Evolutionary conservation across 2,797 vertebrate genomes (phyloP), one percentile per base, ranked within the genome.

Genomic region (Lacerta bilineata): DNA sequence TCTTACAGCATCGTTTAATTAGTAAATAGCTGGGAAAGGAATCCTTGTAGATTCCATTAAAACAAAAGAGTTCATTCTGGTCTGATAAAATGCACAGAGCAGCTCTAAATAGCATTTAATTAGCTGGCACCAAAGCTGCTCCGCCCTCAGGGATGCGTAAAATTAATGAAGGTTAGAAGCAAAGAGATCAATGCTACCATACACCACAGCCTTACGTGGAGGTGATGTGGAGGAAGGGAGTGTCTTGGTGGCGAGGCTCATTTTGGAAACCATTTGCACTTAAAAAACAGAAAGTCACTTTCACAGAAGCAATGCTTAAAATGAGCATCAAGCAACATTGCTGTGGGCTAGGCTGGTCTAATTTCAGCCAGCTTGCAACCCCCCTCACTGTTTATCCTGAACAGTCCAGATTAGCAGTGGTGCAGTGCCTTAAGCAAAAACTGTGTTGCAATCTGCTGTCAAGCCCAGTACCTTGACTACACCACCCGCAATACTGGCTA

Each of bases 21-120:
- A 93, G 87, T 92, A 95, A 55, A 95, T 93, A 96, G 95, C 69
- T 80, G 17, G 13, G 92, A 87, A 90, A 90, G 95, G 95, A 95
- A 89, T 89, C 69, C 74, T 85, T 77, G 80, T 92, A 94, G 91
- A 92, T 83, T 93, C 93, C 90, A 94, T 96, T 96, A 96, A 95
- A 95, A 92, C 87, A 94, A 88, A 85, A 94, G 87, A 95, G 92
- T 93, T 95, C 95, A 95, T 96, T 95, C 92, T 92, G 79, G 78
- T 84, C 95, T 96, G 94, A 96, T 96, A 95, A 95, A 97, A 93
- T 94, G 91, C 92, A 91, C 88, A 91, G 91, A 95, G 90, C 91
- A 96, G 94, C 92, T 92, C 93, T 95, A 96, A 95, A 95, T 96
- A 93, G 91, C 93, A 95, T 96, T 95, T 97, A 97, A 97, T 97